Evolutionary conservation across 1,140 invertebrate species (phyloP).

Genomic region (Neodiprion pinetum): DNA sequence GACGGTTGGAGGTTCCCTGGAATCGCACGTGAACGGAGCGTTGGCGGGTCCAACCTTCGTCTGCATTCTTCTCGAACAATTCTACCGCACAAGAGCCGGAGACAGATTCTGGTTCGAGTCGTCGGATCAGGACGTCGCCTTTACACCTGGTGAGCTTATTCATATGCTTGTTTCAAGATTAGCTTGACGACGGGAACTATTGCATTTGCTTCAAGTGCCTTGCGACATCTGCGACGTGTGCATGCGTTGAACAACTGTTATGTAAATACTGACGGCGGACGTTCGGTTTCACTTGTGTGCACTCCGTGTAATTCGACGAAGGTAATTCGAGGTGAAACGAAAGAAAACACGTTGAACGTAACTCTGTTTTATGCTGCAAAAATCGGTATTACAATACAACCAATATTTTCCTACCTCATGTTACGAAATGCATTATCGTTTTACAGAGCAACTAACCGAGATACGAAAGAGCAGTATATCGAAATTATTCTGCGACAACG

Average conservation of each 20-base stretch:
- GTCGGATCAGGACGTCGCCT: conserved; percentile 69
- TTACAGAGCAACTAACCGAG: conserved; percentile 82
- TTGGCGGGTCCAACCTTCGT: conserved; percentile 90
- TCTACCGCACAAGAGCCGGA: conserved; percentile 81
- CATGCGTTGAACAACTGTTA: no score
- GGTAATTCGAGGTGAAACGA: no score
- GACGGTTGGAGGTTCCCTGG: conserved; percentile 84
- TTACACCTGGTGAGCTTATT: conserved; percentile 72
- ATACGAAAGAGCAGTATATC: conserved; percentile 85
- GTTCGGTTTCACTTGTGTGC: no score
- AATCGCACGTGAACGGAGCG: conserved; percentile 77
- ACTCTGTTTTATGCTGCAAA: no score
- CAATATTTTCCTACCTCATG: no score
- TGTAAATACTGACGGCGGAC: no score
- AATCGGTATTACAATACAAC: no score
- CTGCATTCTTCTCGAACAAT: conserved; percentile 89
- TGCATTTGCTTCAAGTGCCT: no score
- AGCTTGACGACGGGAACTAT: not conserved
- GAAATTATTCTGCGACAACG: conserved; percentile 87
- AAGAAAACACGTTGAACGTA: no score
- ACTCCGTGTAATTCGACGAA: no score
- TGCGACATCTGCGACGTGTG: no score
- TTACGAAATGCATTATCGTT: conserved; percentile 22
- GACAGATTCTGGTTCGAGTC: conserved; percentile 88
- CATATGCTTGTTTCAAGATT: not conserved